Percentiles rank a stretch among this genome's conserved stretches.
These are phyloP conservation scores for Meandrusa payeni DNA, from an alignment of 2,888 invertebrate genomes.

Conservation along the genomic window DNA sequence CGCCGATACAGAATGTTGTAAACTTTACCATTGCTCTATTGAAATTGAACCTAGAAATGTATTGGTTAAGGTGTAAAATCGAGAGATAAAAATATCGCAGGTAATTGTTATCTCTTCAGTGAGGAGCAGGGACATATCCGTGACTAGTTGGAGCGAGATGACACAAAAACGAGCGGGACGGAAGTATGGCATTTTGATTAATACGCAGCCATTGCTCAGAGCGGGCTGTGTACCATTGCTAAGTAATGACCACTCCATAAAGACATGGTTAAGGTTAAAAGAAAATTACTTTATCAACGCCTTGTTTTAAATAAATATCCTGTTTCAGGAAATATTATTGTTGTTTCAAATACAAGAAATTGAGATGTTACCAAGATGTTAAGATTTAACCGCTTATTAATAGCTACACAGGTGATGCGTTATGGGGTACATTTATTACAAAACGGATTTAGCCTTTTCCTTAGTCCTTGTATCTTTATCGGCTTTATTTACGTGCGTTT, in stretches of 20 bases:
- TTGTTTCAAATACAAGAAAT: constrained; percentile 78
- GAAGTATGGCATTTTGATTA: constrained; percentile 79
- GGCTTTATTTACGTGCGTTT: constrained; percentile 1
- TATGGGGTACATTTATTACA: constrained; percentile 39
- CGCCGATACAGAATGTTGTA: constrained; percentile 39
- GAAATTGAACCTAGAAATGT: constrained; percentile 25
- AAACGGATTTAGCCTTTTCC: constrained; percentile 31
- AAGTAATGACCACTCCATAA: constrained; percentile 81
- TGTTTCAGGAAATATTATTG: constrained; percentile 81
- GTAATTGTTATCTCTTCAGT: constrained; percentile 45
- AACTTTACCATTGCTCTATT: constrained; percentile 25
- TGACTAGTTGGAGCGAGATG: constrained; percentile 66
- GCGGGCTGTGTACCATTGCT: constrained; percentile 79
- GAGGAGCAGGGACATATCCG: constrained; percentile 68
- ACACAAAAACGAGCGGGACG: constrained; percentile 63
- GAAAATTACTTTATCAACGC: constrained; percentile 82
- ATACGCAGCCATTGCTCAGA: constrained; percentile 79
- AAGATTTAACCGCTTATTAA: constrained; percentile 76
- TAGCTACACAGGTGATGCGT: constrained; percentile 74
- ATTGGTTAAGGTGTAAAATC: constrained; percentile 26
- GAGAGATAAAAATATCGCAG: constrained; percentile 27
- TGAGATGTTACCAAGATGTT: constrained; percentile 75
- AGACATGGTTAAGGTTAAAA: constrained; percentile 81
- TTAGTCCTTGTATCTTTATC: neutral
- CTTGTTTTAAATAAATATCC: constrained; percentile 81